Base-by-base conservation (phyloP, 2,888 invertebrate genomes). In the Ditylenchus weischeri region DNA sequence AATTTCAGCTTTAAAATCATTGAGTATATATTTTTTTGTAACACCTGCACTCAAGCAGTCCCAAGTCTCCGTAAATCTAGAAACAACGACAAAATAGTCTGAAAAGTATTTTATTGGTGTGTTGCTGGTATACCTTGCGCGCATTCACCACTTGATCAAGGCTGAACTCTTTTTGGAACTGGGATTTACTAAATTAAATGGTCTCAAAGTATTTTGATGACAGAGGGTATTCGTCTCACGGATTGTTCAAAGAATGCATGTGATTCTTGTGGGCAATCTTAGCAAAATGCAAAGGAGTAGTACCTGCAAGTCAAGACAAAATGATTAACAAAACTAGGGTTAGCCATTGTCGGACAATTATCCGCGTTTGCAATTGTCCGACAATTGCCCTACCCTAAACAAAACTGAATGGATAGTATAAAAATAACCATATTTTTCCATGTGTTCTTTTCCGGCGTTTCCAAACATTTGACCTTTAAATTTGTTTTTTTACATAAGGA, bases 201-300 rank as follows among this genome's bases (percentile, higher is more conserved):
- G 29, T 11, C 29, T 50, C 6, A 50, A 19, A 21, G 2, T 54
- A 7, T 23, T 54, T 54, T 11, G 11, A 1, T 21, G 11, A 54
- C 7, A n/a, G 23, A 61, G n/a, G 21, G 48, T 18, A 18, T 47
- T 29, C 47, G 68, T 86, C 88, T 87, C 85, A 90, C 85, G 95
- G 95, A 86, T 98, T 98, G 83, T 95, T 93, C 0, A 89, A 88
- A 7, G 95, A 96, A 85, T 98, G 95, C 76, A 91, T 89, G 84
- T 98, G 96, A 85, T 98, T 98, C 85, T 98, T 98, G 83, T 90
- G 90, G 0, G 96, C 98, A 81, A 98, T 93, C 86, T 96, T 98
- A 0, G 92, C 96, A 82, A 96, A 90, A 83, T 96, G 96, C 72
- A 91, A 89, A 19, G 90, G 89, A 71, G 89, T 92, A 0, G 93